Evolutionary conservation across 1,140 invertebrate genomes (phyloP).

Genomic region (Daktulosphaira vitifoliae): DNA sequence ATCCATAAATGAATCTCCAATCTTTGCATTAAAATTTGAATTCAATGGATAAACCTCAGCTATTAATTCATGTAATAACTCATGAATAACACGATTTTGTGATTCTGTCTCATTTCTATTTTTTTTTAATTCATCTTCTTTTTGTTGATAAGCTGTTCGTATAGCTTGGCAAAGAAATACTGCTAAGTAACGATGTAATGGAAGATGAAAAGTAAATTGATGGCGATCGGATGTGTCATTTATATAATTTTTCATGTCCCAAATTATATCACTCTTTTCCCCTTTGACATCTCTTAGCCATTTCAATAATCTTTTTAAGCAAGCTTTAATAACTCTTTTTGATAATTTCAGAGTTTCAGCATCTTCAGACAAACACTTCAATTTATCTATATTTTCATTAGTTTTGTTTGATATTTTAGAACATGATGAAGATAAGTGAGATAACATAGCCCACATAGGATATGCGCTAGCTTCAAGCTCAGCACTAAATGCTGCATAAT

Average conservation of each 20-base stretch:
- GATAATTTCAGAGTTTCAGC: constrained; percentile 47
- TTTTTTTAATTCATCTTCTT: constrained; percentile 65
- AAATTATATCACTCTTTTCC: constrained; percentile 49
- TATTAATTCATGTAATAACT: too few species aligned
- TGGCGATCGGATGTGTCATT: constrained; percentile 51
- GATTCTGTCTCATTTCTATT: constrained; percentile 41
- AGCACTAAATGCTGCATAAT: constrained; percentile 93
- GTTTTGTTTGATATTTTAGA: constrained; percentile 48
- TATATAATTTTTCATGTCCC: constrained; percentile 45
- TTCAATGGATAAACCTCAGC: too few species aligned
- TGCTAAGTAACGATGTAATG: constrained; percentile 87
- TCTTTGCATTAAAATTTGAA: too few species aligned
- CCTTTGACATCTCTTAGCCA: constrained; percentile 74
- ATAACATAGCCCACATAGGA: constrained; percentile 92
- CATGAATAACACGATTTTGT: too few species aligned
- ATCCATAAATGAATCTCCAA: too few species aligned
- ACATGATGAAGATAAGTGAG: constrained; percentile 66
- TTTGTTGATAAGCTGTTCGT: constrained; percentile 45
- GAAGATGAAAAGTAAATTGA: constrained; percentile 90
- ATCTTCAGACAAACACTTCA: too few species aligned
- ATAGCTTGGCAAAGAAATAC: constrained; percentile 86
- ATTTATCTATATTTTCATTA: too few species aligned
- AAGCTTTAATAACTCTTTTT: constrained; percentile 61
- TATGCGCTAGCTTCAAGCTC: constrained; percentile 93
- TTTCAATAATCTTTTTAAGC: constrained; percentile 64